Evolutionary conservation across 1,140 invertebrate genomes (phyloP).

Genomic region (Dendroctonus ponderosae): DNA sequence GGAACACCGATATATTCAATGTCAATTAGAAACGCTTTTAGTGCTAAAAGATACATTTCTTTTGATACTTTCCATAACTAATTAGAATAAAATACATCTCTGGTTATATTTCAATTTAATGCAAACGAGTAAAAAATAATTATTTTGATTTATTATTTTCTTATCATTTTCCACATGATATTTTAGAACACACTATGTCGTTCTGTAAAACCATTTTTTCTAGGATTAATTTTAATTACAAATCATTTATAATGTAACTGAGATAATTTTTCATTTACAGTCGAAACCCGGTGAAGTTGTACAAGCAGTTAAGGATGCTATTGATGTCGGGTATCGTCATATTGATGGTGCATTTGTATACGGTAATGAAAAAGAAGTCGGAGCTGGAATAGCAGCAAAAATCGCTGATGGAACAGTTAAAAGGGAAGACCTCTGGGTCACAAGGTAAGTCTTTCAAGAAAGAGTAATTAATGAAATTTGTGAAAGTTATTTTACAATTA

Average conservation of each 20-base stretch:
- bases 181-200: neutral
- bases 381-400: constrained; percentile 69
- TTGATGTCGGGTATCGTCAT: constrained; percentile 71
- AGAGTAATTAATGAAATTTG: no score
- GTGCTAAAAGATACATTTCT: no score
- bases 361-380: constrained; percentile 84
- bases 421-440: constrained; percentile 65
- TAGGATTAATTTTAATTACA: neutral
- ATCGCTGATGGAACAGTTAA: constrained; percentile 69
- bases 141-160: no score
- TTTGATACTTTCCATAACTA: no score
- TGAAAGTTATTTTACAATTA: no score
- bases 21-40: no score
- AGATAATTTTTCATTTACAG: constrained; percentile 49
- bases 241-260: neutral
- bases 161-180: no score
- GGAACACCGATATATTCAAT: no score
- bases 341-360: constrained; percentile 71
- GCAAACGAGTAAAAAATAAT: no score
- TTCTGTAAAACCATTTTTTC: constrained; percentile 1
- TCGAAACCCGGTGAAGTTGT: constrained; percentile 70
- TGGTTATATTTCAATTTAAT: no score
- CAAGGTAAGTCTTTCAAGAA: constrained; percentile 31
- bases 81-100: no score
- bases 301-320: constrained; percentile 72